Base-by-base conservation (phyloP, 2,888 invertebrate genomes). In the Drepana falcataria region DNA sequence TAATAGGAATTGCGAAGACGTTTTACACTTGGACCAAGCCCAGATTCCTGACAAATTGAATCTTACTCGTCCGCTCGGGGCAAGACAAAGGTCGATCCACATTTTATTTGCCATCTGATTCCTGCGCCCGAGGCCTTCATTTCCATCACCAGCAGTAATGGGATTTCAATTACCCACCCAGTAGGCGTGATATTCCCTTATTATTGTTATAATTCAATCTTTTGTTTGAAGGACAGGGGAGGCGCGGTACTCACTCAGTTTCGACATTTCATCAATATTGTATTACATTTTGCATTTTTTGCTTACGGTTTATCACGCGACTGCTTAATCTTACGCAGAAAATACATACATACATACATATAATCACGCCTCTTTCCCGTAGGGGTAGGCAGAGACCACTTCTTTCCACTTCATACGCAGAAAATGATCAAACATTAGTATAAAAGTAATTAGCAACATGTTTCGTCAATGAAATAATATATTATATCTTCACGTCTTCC, bases 51-150 rank as follows among this genome's bases (percentile, higher is more conserved):
- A 86, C 87, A 89, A 88, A 88, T 89, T 89, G 87, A 87, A 89
- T 89, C 83, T 81, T 79, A 78, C 78, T 77, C 67, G 75, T 76
- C 69, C 77, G 84, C 84, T 77, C 61, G 70, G 75, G 83, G 87
- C 79, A 70, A 85, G 83, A 86, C 86, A 87, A 85, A 82, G 85
- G 81, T 77, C 83, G 78, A 80, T 83, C 82, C 83, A 71, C 78
- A 81, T 87, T 86, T 85, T 84, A 84, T 87, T 85, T 80, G 85
- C 82, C 84, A 83, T 85, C 83, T 83, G 85, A 87, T 81, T 83
- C 80, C 68, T 66, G 61, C 71, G 64, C 71, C 68, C 55, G 60
- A 73, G 70, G 61, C 70, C 74, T 77, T 77, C 75, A 75, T 79
- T 77, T 74, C 79, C 81, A 77, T 77, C 79, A 75, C 75, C 69